These are phyloP conservation scores for Napeogenes inachia DNA, from an alignment of 2,888 invertebrate genomes.

Conservation along the genomic window DNA sequence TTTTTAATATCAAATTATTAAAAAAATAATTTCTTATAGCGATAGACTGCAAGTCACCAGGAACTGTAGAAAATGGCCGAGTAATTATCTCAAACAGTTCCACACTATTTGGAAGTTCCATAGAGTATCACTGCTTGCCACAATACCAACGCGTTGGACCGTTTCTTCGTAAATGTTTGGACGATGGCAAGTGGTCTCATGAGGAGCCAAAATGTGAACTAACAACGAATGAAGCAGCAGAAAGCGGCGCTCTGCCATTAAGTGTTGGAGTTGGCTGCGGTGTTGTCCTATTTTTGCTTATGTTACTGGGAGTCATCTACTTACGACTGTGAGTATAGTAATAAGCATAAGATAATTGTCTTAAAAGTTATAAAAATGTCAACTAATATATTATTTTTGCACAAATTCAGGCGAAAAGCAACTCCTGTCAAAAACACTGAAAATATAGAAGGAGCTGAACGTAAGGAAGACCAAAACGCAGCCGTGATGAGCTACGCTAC, in stretches of 20 bases:
- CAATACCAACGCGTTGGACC: constrained; percentile 89
- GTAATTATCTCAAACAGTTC: constrained; percentile 91
- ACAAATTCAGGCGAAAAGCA: constrained; percentile 83
- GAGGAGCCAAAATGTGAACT: constrained; percentile 90
- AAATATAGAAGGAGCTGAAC: constrained; percentile 90
- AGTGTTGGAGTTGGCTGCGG: constrained; percentile 91
- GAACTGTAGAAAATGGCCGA: constrained; percentile 88
- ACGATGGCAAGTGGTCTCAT: constrained; percentile 91
- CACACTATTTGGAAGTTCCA: constrained; percentile 88
- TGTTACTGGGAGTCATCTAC: constrained; percentile 88
- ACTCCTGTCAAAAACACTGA: constrained; percentile 92
- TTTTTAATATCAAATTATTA: constrained; percentile 13
- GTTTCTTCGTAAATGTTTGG: constrained; percentile 88
- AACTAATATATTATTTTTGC: background rate
- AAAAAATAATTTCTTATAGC: constrained; percentile 71
- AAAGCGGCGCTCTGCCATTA: constrained; percentile 84
- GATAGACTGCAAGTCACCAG: constrained; percentile 89
- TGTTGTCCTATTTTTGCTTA: constrained; percentile 86
- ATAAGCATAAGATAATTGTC: constrained; percentile 6
- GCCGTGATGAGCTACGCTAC: constrained; percentile 94
- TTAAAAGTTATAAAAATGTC: background rate
- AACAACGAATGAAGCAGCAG: constrained; percentile 82
- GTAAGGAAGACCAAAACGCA: constrained; percentile 90
- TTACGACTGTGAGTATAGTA: constrained; percentile 83
- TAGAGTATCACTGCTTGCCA: constrained; percentile 93